A percentile compares a stretch with the other conserved stretches of the same genome.
These are phyloP conservation scores for Sinocyclocheilus anshuiensis DNA, from an alignment of 2,113 vertebrate genomes.

Conservation along the genomic window DNA sequence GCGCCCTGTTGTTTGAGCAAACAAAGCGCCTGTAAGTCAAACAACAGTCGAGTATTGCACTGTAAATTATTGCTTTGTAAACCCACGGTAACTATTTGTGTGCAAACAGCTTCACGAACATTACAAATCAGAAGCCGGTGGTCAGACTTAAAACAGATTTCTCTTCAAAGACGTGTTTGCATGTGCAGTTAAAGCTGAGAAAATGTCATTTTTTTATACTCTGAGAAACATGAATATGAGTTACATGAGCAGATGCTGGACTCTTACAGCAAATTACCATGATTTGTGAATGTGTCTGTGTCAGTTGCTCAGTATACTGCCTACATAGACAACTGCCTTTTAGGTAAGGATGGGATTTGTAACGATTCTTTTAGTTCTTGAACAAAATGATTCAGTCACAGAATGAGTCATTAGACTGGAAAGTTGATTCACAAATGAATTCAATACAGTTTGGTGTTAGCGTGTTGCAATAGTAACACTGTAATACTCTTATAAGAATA, in stretches of 20 bases:
- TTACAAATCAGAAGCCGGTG: constrained; percentile 19
- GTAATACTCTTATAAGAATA: too few relatives aligned
- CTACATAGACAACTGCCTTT: neutral
- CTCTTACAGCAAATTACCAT: neutral
- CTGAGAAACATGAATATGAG: constrained; percentile 19
- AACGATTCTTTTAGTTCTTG: neutral
- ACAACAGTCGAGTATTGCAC: neutral
- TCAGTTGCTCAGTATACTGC: neutral
- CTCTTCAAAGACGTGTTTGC: neutral
- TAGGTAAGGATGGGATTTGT: neutral
- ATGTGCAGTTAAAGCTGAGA: neutral
- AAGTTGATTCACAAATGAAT: neutral
- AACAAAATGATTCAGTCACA: neutral
- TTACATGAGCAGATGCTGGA: constrained; percentile 31
- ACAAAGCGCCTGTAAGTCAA: constrained; percentile 20
- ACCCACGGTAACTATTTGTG: constrained; percentile 31
- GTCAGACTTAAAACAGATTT: constrained; percentile 8
- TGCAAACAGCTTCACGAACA: constrained; percentile 27
- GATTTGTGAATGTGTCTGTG: too few relatives aligned
- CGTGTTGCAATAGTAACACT: neutral
- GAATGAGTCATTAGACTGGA: neutral
- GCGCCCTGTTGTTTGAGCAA: constrained; percentile 1
- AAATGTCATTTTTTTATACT: constrained; percentile 11
- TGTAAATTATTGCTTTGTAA: constrained; percentile 19
- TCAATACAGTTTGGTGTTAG: neutral